phyloP scores from a whole-genome alignment of 2,113 vertebrate genomes.

The Pantherophis guttatus region DNA sequence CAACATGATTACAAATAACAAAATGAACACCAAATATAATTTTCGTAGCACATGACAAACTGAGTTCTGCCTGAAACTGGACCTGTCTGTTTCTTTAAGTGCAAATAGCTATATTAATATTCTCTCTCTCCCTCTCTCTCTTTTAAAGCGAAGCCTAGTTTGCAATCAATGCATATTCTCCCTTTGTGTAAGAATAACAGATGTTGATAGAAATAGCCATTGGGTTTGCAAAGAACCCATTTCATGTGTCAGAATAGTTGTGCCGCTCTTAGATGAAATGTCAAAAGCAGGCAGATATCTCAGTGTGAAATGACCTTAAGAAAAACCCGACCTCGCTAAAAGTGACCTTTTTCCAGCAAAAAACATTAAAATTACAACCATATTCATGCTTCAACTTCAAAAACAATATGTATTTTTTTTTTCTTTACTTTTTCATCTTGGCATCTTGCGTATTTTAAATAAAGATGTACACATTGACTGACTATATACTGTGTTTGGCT shows the following conservation, averaged over 20 bases:
- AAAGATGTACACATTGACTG: conserved; percentile 54
- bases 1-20: not conserved
- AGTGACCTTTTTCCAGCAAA: conserved; percentile 71
- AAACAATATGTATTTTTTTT: conserved; percentile 64
- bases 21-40: conserved; percentile 42
- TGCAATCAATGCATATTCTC: conserved; percentile 65
- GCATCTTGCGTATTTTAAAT: conserved; percentile 64
- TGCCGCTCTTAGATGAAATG: conserved; percentile 68
- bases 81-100: conserved; percentile 56
- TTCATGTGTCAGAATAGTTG: conserved; percentile 73
- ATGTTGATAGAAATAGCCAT: conserved; percentile 73
- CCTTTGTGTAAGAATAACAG: conserved; percentile 65
- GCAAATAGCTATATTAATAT: conserved; percentile 49
- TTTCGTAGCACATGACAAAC: not conserved
- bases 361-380: conserved; percentile 72
- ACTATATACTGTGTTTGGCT: conserved; percentile 28
- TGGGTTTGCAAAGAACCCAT: conserved; percentile 73
- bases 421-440: conserved; percentile 43
- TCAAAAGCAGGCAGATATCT: conserved; percentile 71
- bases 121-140: not conserved
- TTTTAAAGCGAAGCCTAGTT: conserved; percentile 43
- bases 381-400: conserved; percentile 69
- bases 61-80: conserved; percentile 18
- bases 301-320: conserved; percentile 74
- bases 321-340: conserved; percentile 70